These are phyloP conservation scores for Metallyticus violacea DNA, from an alignment of 2,888 invertebrate genomes.

Conservation along the genomic window DNA sequence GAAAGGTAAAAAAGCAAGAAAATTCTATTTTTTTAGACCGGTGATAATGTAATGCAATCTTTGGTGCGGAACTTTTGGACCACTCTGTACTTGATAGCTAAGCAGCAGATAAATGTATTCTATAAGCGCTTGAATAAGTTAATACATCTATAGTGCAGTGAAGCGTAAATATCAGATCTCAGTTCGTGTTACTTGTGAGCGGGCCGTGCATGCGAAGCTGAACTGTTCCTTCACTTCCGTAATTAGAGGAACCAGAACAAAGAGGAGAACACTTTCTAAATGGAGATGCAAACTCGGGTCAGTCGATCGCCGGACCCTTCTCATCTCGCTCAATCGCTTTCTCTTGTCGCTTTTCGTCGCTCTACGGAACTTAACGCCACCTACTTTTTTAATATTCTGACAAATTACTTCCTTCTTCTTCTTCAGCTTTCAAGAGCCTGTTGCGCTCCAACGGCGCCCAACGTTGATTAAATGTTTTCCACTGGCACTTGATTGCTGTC, in stretches of 20 bases:
- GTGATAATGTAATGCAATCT: too few relatives aligned
- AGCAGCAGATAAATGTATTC: too few relatives aligned
- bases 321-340: not conserved
- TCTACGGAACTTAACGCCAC: too few relatives aligned
- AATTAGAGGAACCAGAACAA: not conserved
- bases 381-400: not conserved
- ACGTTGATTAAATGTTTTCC: not conserved
- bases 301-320: not conserved
- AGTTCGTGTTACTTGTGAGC: too few relatives aligned
- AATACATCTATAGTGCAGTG: too few relatives aligned
- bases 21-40: too few relatives aligned
- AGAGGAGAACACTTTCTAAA: not conserved
- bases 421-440: not conserved
- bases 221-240: not conserved
- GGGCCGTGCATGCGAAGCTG: not conserved
- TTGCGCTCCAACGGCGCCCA: not conserved
- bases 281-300: not conserved
- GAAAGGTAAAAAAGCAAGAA: too few relatives aligned
- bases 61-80: too few relatives aligned
- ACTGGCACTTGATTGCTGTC: not conserved
- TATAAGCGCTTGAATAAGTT: too few relatives aligned
- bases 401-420: not conserved
- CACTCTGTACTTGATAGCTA: too few relatives aligned
- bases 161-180: too few relatives aligned
- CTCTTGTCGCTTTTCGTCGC: not conserved